Conservation (phyloP, 1,140 invertebrate genomes). For the Drosophila sechellia region DNA sequence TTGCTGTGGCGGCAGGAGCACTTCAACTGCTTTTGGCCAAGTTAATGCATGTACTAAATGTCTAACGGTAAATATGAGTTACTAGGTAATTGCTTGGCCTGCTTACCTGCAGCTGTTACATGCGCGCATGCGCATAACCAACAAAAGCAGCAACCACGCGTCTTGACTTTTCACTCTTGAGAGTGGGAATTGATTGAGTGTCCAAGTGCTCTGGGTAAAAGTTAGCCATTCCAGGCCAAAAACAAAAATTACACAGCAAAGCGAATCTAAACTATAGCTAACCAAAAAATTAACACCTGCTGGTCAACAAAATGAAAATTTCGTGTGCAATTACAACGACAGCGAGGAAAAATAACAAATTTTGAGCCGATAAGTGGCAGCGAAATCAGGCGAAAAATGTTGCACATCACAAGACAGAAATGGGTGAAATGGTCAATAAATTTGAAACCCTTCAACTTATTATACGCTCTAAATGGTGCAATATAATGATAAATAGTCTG, state of each 20-base stretch:
- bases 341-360: constrained; percentile 29
- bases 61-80: constrained; percentile 80
- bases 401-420: constrained; percentile 18
- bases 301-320: constrained; percentile 7
- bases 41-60: constrained; percentile 82
- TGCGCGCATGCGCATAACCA: constrained; percentile 60
- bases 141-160: constrained; percentile 44
- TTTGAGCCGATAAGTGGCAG: constrained; percentile 44
- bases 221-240: constrained; percentile 34
- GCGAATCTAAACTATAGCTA: constrained; percentile 52
- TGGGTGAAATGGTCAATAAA: not conserved
- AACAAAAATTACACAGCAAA: constrained; percentile 1
- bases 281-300: constrained; percentile 75
- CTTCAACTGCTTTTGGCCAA: constrained; percentile 49
- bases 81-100: constrained; percentile 77
- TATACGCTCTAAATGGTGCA: too few relatives aligned
- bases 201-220: constrained; percentile 55
- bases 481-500: too few relatives aligned
- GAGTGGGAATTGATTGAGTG: constrained; percentile 78
- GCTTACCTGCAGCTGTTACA: constrained; percentile 61
- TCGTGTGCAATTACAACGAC: constrained; percentile 3
- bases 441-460: not conserved
- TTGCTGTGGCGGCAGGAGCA: constrained; percentile 32
- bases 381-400: constrained; percentile 34
- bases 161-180: constrained; percentile 81